Percentiles rank a stretch among this genome's conserved stretches.
Evolutionary conservation across 2,797 vertebrate species (phyloP).

Genomic region (Neostethus bicornis): DNA sequence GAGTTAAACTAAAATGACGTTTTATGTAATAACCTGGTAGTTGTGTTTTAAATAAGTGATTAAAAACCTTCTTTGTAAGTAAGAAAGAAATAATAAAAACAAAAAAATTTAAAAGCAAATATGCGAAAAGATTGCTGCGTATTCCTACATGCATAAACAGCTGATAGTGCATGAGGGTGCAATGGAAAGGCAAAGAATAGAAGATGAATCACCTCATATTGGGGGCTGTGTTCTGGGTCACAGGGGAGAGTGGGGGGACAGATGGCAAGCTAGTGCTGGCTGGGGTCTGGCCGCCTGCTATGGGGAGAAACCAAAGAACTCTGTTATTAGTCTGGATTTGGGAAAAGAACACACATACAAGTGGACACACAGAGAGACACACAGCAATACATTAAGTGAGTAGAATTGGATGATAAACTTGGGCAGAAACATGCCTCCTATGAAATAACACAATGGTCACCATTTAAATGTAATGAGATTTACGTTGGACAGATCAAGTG

Average conservation of each 20-base stretch:
- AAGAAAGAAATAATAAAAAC: conserved; percentile 2
- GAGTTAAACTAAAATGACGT: conserved; percentile 8
- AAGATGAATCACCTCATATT: conserved; percentile 92
- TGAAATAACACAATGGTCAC: conserved; percentile 69
- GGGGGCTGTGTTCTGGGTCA: conserved; percentile 90
- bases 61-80: conserved; percentile 19
- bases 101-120: conserved; percentile 6
- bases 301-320: conserved; percentile 74
- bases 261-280: conserved; percentile 91
- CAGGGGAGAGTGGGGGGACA: conserved; percentile 91
- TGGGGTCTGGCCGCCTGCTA: conserved; percentile 84
- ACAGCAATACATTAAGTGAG: conserved; percentile 50
- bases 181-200: conserved; percentile 28
- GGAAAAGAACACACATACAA: conserved; percentile 53
- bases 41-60: conserved; percentile 1
- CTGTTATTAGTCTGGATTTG: conserved; percentile 76
- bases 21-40: no score
- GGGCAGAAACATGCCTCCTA: conserved; percentile 56
- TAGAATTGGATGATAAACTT: conserved; percentile 63
- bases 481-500: conserved; percentile 60
- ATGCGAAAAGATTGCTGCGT: conserved; percentile 29
- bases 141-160: conserved; percentile 34
- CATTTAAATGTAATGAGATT: conserved; percentile 69
- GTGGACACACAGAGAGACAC: neutral
- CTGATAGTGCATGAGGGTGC: conserved; percentile 29